Conservation (phyloP, 64 coral and sea anemone species). For the Exaiptasia diaphana region DNA sequence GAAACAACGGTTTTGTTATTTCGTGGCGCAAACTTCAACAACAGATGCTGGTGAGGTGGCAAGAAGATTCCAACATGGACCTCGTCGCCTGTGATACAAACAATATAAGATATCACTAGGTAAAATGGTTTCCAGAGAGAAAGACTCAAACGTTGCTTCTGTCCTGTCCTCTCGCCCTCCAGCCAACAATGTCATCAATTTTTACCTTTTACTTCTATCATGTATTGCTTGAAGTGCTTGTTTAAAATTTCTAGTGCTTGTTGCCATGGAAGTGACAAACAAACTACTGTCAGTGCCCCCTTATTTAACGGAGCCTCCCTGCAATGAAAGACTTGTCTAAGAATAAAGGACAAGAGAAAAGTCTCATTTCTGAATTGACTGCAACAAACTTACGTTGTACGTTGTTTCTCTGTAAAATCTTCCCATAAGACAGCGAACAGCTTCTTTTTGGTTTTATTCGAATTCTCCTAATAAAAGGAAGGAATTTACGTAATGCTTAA, state of each 20-base stretch:
- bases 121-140: not conserved
- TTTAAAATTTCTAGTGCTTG: slow-evolving; percentile 21
- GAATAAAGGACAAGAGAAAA: not conserved
- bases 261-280: slow-evolving; percentile 60
- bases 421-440: slow-evolving; percentile 48
- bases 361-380: not conserved
- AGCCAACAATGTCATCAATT: not conserved
- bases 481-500: no score
- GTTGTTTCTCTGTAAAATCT: not conserved
- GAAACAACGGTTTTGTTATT: slow-evolving; percentile 53
- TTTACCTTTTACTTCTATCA: slow-evolving; percentile 7
- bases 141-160: no score
- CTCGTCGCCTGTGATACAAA: slow-evolving; percentile 55
- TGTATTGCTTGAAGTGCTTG: slow-evolving; percentile 9
- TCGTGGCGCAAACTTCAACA: slow-evolving; percentile 63
- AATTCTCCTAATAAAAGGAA: not conserved
- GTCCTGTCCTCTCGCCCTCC: no score
- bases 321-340: not conserved
- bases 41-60: slow-evolving; percentile 83
- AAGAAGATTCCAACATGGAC: slow-evolving; percentile 77
- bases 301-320: slow-evolving; percentile 45
- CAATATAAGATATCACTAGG: not conserved
- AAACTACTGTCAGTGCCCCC: slow-evolving; percentile 71
- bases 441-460: slow-evolving; percentile 4
- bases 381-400: slow-evolving; percentile 10